Conservation (phyloP, 2,888 invertebrate species). For the Spodoptera littoralis region DNA sequence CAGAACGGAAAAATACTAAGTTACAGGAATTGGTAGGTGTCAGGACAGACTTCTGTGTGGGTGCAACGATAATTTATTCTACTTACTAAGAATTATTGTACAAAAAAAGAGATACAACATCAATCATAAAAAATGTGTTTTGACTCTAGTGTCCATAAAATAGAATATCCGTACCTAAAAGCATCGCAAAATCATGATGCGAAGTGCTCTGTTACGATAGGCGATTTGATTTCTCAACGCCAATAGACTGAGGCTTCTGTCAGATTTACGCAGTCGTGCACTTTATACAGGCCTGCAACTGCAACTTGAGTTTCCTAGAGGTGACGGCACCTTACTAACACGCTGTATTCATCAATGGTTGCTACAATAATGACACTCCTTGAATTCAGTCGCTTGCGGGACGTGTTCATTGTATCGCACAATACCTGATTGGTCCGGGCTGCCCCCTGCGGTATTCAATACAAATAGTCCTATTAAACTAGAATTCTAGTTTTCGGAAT, state of each 20-base stretch:
- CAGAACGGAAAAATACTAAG: constrained; percentile 10
- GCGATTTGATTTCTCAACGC: too few relatives aligned
- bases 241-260: too few relatives aligned
- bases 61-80: constrained; percentile 17
- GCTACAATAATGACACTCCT: constrained; percentile 42
- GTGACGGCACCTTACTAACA: background rate
- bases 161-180: too few relatives aligned
- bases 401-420: constrained; percentile 34
- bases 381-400: constrained; percentile 31
- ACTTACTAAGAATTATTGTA: constrained; percentile 6
- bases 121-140: too few relatives aligned
- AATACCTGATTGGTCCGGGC: constrained; percentile 41
- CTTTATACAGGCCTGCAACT: too few relatives aligned
- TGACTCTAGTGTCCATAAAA: too few relatives aligned
- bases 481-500: constrained; percentile 33
- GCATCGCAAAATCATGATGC: too few relatives aligned
- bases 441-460: constrained; percentile 28
- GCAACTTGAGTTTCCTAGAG: too few relatives aligned
- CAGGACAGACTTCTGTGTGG: constrained; percentile 27
- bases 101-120: background rate
- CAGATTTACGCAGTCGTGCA: too few relatives aligned
- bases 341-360: constrained; percentile 19
- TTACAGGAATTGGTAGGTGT: constrained; percentile 35
- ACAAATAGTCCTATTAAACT: constrained; percentile 31
- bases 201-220: too few relatives aligned